Conservation (phyloP, 2,888 invertebrate genomes). For the Chrysina gloriosa region DNA sequence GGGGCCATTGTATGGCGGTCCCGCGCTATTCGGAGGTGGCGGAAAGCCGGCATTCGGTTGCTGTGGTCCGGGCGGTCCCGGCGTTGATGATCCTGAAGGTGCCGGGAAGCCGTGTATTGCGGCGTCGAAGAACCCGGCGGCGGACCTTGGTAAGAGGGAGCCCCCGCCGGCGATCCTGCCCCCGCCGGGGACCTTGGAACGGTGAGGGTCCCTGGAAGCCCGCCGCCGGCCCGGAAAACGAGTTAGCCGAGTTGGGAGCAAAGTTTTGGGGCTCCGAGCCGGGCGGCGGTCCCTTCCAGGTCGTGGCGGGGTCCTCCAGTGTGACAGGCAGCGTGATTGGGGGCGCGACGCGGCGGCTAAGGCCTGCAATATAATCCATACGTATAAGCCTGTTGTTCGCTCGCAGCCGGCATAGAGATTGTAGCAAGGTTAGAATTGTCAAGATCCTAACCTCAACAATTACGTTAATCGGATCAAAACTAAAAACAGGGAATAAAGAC, state of each 20-base stretch:
- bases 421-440: slow-evolving; percentile 57
- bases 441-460: slow-evolving; percentile 57
- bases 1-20: slow-evolving; percentile 76
- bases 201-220: slow-evolving; percentile 68
- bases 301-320: slow-evolving; percentile 80
- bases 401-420: slow-evolving; percentile 42
- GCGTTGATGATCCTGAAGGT: slow-evolving; percentile 85
- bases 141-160: slow-evolving; percentile 62
- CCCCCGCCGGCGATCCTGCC: slow-evolving; percentile 80
- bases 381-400: slow-evolving; percentile 19
- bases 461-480: slow-evolving; percentile 35
- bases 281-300: slow-evolving; percentile 82
- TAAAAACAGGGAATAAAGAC: slow-evolving; percentile 28
- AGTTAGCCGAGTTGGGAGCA: slow-evolving; percentile 71
- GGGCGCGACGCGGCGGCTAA: slow-evolving; percentile 82
- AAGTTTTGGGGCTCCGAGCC: slow-evolving; percentile 76
- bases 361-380: slow-evolving; percentile 70
- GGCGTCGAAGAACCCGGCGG: slow-evolving; percentile 82
- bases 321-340: slow-evolving; percentile 77
- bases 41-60: slow-evolving; percentile 69
- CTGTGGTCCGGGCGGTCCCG: slow-evolving; percentile 83
- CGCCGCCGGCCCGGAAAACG: slow-evolving; percentile 72
- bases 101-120: slow-evolving; percentile 90
- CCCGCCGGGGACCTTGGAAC: slow-evolving; percentile 77
- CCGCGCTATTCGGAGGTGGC: slow-evolving; percentile 72